Conservation (phyloP, 2,797 vertebrate genomes). For the Myripristis murdjan region DNA sequence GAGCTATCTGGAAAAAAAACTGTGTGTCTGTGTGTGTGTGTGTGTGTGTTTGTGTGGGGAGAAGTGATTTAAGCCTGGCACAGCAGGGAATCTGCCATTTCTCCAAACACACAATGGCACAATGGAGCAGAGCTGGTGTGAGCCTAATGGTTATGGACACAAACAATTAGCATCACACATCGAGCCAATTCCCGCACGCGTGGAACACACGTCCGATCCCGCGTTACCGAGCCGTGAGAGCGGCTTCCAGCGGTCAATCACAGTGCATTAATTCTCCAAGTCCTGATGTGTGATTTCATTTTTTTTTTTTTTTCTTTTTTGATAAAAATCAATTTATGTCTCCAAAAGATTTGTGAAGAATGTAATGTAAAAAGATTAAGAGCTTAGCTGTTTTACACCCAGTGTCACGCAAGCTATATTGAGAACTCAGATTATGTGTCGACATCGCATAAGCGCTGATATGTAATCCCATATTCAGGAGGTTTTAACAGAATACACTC, state of each 20-base stretch:
- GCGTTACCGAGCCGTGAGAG: conserved; percentile 13
- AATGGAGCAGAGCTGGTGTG: conserved; percentile 60
- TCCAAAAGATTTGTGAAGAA: conserved; percentile 38
- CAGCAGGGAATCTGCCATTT: conserved; percentile 72
- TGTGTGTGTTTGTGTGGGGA: conserved; percentile 61
- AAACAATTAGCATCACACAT: conserved; percentile 70
- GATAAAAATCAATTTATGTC: conserved; percentile 47
- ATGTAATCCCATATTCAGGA: conserved; percentile 43
- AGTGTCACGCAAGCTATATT: conserved; percentile 13
- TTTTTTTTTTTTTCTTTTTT: too few species aligned
- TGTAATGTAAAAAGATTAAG: conserved; percentile 34
- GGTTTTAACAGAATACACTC: background rate
- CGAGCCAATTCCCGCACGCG: conserved; percentile 13
- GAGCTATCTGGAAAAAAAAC: conserved; percentile 50
- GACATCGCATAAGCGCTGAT: conserved; percentile 37
- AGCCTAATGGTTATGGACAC: conserved; percentile 73
- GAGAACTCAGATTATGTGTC: conserved; percentile 44
- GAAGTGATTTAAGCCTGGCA: conserved; percentile 59
- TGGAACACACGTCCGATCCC: conserved; percentile 35
- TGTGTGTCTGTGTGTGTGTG: conserved; percentile 57
- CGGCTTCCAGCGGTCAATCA: background rate
- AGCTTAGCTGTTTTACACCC: conserved; percentile 39
- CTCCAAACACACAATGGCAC: conserved; percentile 68
- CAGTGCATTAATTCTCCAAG: conserved; percentile 8
- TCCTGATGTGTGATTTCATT: conserved; percentile 13